A percentile compares a stretch with the other conserved stretches of the same genome.
These are phyloP conservation scores for Ophioderma brevispina DNA, from an alignment of 35 echinoderm and acorn worm genomes.

Conservation along the genomic window DNA sequence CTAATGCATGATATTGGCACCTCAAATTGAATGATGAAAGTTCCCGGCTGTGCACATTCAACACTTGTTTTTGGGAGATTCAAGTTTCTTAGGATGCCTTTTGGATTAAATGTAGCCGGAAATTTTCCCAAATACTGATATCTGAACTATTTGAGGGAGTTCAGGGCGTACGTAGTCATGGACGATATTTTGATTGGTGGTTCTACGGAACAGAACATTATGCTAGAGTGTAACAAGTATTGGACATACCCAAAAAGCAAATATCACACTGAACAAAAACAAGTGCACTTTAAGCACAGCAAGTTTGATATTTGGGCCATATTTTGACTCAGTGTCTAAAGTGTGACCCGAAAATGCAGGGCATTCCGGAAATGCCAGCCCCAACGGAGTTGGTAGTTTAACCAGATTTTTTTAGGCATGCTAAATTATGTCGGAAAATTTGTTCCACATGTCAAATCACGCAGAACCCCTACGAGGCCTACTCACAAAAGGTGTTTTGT, in stretches of 20 bases:
- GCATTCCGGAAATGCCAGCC: neutral
- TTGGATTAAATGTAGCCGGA: slow-evolving; percentile 41
- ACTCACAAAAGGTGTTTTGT: slow-evolving; percentile 37
- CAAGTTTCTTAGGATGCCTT: slow-evolving; percentile 46
- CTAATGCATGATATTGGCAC: slow-evolving; percentile 38
- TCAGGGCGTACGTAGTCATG: slow-evolving; percentile 36
- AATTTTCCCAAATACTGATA: slow-evolving; percentile 71
- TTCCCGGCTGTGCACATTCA: slow-evolving; percentile 38
- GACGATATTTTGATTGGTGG: slow-evolving; percentile 68
- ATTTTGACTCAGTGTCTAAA: slow-evolving; percentile 50
- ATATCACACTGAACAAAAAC: slow-evolving; percentile 36
- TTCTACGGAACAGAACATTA: neutral
- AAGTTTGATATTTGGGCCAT: slow-evolving; percentile 74
- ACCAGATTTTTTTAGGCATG: slow-evolving; percentile 46
- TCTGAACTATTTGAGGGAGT: slow-evolving; percentile 53
- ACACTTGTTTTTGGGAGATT: slow-evolving; percentile 36
- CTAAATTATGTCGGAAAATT: slow-evolving; percentile 45
- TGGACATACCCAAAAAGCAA: neutral
- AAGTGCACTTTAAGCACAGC: slow-evolving; percentile 36
- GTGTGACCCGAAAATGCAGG: slow-evolving; percentile 30
- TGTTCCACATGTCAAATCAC: slow-evolving; percentile 37
- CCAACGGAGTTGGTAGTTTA: slow-evolving; percentile 37
- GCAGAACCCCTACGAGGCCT: slow-evolving; percentile 38
- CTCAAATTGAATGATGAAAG: slow-evolving; percentile 38
- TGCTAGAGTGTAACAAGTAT: neutral